A percentile compares a stretch with the other conserved stretches of the same genome.
phyloP scores from a whole-genome alignment of 1,140 invertebrate genomes.

The Bradynema listronoti region DNA sequence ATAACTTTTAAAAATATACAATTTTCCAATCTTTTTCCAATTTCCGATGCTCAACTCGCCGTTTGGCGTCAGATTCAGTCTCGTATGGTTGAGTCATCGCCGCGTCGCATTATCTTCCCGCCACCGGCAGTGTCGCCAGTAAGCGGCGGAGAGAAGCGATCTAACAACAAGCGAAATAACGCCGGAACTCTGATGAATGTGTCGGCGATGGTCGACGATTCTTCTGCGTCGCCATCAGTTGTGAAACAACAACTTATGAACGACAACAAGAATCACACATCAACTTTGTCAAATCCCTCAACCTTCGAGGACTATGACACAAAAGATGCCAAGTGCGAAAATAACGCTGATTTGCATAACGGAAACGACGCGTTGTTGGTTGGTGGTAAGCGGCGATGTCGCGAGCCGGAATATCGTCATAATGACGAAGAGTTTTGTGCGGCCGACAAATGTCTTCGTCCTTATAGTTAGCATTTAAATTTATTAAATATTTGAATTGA shows the following conservation, averaged over 20 bases:
- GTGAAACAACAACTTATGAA: neutral
- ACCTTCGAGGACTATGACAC: neutral
- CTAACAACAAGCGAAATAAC: slow-evolving; percentile 15
- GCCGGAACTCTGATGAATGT: neutral
- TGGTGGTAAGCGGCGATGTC: slow-evolving; percentile 8
- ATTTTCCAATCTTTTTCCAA: slow-evolving; percentile 27
- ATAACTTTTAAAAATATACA: too few species aligned
- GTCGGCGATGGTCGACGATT: neutral
- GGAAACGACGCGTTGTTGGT: too few species aligned
- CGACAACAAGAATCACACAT: neutral
- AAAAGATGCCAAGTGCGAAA: neutral
- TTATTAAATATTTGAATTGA: slow-evolving; percentile 12
- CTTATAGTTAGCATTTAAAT: slow-evolving; percentile 32
- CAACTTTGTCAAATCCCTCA: neutral
- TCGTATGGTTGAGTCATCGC: slow-evolving; percentile 13
- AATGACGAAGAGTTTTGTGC: slow-evolving; percentile 22
- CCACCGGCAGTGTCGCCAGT: neutral
- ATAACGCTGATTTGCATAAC: neutral
- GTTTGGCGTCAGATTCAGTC: slow-evolving; percentile 21
- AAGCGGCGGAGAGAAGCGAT: slow-evolving; percentile 10
- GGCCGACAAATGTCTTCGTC: slow-evolving; percentile 22
- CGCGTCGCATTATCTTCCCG: slow-evolving; percentile 18
- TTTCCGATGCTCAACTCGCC: slow-evolving; percentile 12
- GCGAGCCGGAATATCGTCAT: neutral
- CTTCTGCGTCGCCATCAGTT: neutral